Base-by-base conservation (phyloP, 2,888 invertebrate genomes). In the Dynastes grantii region DNA sequence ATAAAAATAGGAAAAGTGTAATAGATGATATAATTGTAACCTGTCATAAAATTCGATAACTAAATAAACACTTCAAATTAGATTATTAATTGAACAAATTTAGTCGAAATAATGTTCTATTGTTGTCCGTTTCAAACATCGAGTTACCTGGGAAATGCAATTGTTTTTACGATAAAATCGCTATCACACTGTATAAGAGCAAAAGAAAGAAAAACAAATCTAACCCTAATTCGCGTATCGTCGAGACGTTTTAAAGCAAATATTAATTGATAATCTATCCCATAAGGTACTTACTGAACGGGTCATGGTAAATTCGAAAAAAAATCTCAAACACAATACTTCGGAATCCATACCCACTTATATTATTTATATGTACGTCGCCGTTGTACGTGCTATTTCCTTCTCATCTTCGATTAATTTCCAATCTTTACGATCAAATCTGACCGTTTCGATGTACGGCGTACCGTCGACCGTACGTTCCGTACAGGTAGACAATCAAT, bases 401-500 rank as follows among this genome's bases (percentile, higher is more conserved):
- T 51, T 29, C 58, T 29, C n/a, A 45, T 73, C 58, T 51, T 53
- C 58, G 58, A 61, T 71, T 71, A 27, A 22, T 73, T 58, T 58
- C 55, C 40, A 40, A 40, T 68, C 22, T 22, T 29, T 22, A 16
- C 27, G 51, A 51, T 27, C 40, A 45, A 73, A 73, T 40, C 40
- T 58, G 73, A 37, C 51, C 58, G 58, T 73, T 73, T 58, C 37
- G 51, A 58, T 37, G 58, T 40, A 58, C 22, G 11, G 22, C 16
- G 58, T 53, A 27, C 37, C 45, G 37, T 53, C 6, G 37, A 73
- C 58, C 22, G 40, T 27, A 58, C 16, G 55, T 16, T 40, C 73
- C 55, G 58, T 32, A 58, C 73, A 73, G 61, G 73, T 73, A 73
- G 58, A 78, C 78, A 81, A 83, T 83, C 84, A 82, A 85, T 85